phyloP scores from a whole-genome alignment of 2,113 vertebrate species.

The Scomber scombrus region DNA sequence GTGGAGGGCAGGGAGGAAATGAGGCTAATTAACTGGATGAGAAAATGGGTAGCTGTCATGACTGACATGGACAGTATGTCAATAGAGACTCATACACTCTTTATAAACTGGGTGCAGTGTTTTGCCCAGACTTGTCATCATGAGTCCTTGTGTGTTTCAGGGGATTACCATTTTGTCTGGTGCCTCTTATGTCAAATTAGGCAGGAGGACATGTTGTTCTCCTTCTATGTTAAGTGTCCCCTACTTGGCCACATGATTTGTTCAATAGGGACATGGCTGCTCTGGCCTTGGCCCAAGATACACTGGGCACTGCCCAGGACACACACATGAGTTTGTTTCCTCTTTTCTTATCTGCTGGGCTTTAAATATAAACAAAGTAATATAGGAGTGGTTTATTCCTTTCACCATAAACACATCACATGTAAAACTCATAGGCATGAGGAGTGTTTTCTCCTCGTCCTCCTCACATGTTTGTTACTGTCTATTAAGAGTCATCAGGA shows the following conservation, averaged over 20 bases:
- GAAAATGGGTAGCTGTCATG: slow-evolving; percentile 32
- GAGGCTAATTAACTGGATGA: slow-evolving; percentile 57
- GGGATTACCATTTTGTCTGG: background rate
- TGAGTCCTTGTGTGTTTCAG: background rate
- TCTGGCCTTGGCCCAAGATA: slow-evolving; percentile 21
- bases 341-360: slow-evolving; percentile 17
- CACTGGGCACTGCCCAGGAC: background rate
- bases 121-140: background rate
- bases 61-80: slow-evolving; percentile 7
- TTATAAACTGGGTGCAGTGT: background rate
- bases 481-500: background rate
- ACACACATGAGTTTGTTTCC: background rate
- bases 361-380: slow-evolving; percentile 25
- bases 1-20: slow-evolving; percentile 59
- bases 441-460: background rate
- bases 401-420: background rate
- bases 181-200: slow-evolving; percentile 5
- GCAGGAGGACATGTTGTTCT: background rate
- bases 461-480: background rate
- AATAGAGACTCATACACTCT: slow-evolving; percentile 7
- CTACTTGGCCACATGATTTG: background rate
- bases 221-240: slow-evolving; percentile 12
- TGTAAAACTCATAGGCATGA: background rate
- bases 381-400: background rate
- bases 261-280: background rate